Evolutionary conservation across 2,888 invertebrate genomes (phyloP).

Genomic region (Diadromus collaris): DNA sequence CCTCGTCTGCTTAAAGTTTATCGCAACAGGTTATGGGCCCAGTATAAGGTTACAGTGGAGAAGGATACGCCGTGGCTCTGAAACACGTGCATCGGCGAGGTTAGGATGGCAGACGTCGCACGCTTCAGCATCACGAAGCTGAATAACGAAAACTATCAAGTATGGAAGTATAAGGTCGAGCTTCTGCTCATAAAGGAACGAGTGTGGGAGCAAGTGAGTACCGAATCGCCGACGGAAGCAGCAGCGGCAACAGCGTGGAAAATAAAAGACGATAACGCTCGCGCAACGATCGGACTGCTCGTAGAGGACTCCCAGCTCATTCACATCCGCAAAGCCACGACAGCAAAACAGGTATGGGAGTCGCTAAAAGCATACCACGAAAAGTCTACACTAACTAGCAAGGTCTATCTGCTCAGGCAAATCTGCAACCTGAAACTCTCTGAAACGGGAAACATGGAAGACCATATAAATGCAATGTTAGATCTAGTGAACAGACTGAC

Average conservation of each 20-base stretch:
- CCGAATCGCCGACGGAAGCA: too few relatives aligned
- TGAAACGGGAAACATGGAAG: conserved; percentile 54
- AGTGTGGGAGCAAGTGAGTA: too few relatives aligned
- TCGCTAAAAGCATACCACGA: conserved; percentile 30
- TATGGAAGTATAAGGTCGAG: too few relatives aligned
- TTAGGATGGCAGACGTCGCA: not conserved
- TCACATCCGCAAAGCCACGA: conserved; percentile 37
- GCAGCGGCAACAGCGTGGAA: conserved; percentile 58
- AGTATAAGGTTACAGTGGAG: conserved; percentile 11
- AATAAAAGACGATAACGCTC: conserved; percentile 61
- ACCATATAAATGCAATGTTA: conserved; percentile 57
- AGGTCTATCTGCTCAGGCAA: too few relatives aligned
- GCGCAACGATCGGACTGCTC: conserved; percentile 57
- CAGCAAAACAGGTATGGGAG: conserved; percentile 52
- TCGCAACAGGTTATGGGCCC: conserved; percentile 57
- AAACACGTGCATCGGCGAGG: conserved; percentile 1
- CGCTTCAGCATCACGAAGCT: too few relatives aligned
- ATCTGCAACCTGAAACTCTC: too few relatives aligned
- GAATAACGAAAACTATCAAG: too few relatives aligned
- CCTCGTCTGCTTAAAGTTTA: too few relatives aligned
- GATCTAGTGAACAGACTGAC: conserved; percentile 52
- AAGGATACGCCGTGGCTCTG: not conserved
- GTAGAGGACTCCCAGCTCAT: conserved; percentile 56
- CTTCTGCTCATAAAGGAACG: too few relatives aligned
- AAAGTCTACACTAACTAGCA: too few relatives aligned